These are phyloP conservation scores for Jordanella pulchra DNA, from an alignment of 2,797 vertebrate genomes.

Conservation along the genomic window DNA sequence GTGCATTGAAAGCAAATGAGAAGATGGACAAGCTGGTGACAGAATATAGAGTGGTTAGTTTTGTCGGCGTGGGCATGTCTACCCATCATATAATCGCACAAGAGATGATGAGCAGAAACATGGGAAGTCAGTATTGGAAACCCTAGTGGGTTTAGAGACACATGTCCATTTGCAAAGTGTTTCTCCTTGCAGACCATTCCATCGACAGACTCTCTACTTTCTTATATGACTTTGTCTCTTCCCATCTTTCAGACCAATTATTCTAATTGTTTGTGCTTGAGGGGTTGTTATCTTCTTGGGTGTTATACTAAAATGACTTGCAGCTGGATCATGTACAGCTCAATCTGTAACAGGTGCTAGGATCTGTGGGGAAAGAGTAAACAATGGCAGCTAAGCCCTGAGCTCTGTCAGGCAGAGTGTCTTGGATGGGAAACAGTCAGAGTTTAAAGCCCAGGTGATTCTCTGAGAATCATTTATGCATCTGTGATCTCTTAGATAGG, in stretches of 20 bases:
- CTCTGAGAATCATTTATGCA: conserved; percentile 48
- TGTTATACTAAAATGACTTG: conserved; percentile 73
- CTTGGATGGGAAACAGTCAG: conserved; percentile 66
- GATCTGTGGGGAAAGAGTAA: conserved; percentile 67
- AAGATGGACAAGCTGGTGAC: conserved; percentile 67
- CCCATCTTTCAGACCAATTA: conserved; percentile 70
- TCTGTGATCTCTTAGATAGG: conserved; percentile 51
- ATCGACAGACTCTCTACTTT: conserved; percentile 45
- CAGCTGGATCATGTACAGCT: conserved; percentile 73
- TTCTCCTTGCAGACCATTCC: not conserved
- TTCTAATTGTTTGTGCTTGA: conserved; percentile 60
- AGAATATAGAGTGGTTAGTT: conserved; percentile 29
- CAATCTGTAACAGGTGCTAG: conserved; percentile 78
- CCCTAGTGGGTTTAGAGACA: conserved; percentile 6
- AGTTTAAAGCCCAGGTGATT: conserved; percentile 65
- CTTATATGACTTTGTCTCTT: conserved; percentile 49
- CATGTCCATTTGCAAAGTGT: conserved; percentile 14
- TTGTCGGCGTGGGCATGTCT: not conserved
- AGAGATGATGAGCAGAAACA: conserved; percentile 54
- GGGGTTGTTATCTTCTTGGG: conserved; percentile 67
- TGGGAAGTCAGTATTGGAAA: conserved; percentile 35
- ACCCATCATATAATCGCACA: conserved; percentile 36
- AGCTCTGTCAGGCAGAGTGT: conserved; percentile 59
- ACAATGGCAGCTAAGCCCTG: conserved; percentile 67
- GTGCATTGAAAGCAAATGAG: conserved; percentile 67